Conservation (phyloP, 2,113 vertebrate species). For the Chionomys nivalis region DNA sequence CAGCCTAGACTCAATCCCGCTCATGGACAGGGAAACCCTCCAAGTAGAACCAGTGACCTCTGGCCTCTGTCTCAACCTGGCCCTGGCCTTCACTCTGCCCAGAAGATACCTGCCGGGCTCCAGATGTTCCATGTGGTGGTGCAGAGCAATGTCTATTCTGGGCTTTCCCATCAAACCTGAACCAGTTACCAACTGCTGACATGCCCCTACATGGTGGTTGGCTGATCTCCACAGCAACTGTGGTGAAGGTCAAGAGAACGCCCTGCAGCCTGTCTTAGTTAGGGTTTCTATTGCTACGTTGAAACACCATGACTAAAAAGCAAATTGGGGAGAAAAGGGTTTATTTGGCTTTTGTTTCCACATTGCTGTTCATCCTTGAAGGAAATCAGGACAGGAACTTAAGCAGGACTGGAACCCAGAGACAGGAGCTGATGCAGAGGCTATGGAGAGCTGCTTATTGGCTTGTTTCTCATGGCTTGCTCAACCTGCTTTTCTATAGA, state of each 20-base stretch:
- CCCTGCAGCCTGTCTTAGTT: background rate
- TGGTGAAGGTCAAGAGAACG: background rate
- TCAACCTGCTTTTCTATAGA: background rate
- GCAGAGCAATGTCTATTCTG: fast-evolving
- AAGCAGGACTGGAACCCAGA: background rate
- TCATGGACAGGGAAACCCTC: too few species aligned
- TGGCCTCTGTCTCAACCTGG: background rate
- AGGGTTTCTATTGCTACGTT: background rate
- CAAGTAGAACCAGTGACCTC: background rate
- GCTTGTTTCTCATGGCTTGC: background rate
- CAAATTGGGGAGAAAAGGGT: background rate
- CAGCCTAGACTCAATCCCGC: too few species aligned
- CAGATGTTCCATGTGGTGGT: background rate
- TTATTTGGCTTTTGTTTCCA: background rate
- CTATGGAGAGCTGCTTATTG: background rate
- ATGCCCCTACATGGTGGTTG: background rate
- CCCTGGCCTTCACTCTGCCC: background rate
- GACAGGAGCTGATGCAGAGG: background rate
- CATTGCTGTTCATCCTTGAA: background rate
- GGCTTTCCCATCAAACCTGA: background rate
- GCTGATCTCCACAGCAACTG: background rate
- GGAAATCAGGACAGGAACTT: background rate
- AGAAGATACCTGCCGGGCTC: background rate
- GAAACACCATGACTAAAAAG: background rate
- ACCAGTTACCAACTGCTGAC: background rate